Percentiles rank a stretch among this genome's conserved stretches.
These are phyloP conservation scores for Caloenas nicobarica DNA, from an alignment of 2,113 vertebrate species.

Conservation along the genomic window DNA sequence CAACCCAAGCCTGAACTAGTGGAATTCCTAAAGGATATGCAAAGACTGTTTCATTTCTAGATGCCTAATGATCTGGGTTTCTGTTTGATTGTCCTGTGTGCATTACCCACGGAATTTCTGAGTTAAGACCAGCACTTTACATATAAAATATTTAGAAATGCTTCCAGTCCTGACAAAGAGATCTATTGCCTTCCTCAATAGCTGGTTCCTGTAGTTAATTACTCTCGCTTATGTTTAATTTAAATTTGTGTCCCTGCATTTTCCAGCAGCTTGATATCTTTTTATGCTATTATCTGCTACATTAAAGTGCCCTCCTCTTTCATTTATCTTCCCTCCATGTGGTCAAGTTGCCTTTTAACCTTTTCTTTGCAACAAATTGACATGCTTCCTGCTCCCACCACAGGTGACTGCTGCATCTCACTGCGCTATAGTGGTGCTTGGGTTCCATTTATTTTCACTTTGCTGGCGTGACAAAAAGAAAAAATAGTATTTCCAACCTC, in stretches of 20 bases:
- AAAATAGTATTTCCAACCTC: background rate
- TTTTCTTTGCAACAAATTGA: background rate
- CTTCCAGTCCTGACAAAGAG: background rate
- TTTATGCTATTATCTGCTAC: background rate
- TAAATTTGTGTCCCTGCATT: background rate
- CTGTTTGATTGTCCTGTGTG: background rate
- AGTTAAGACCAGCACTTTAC: constrained; percentile 2
- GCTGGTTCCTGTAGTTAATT: constrained; percentile 3
- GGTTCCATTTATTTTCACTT: background rate
- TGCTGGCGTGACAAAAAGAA: background rate
- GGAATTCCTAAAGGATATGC: constrained; percentile 6
- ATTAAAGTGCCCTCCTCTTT: background rate
- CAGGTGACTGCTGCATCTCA: background rate
- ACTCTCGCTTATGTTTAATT: background rate
- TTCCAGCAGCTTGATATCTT: background rate
- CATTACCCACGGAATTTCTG: constrained; percentile 2
- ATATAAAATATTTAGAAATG: constrained; percentile 20
- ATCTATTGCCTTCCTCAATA: background rate
- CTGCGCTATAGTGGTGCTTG: background rate
- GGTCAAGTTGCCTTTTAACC: background rate
- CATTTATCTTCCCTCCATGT: background rate
- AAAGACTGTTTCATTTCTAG: constrained; percentile 9
- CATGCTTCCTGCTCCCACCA: background rate
- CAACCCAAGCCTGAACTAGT: constrained; percentile 5
- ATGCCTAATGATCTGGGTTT: background rate